Conservation (phyloP, 2,888 invertebrate genomes). For the Ethmia dodecea region DNA sequence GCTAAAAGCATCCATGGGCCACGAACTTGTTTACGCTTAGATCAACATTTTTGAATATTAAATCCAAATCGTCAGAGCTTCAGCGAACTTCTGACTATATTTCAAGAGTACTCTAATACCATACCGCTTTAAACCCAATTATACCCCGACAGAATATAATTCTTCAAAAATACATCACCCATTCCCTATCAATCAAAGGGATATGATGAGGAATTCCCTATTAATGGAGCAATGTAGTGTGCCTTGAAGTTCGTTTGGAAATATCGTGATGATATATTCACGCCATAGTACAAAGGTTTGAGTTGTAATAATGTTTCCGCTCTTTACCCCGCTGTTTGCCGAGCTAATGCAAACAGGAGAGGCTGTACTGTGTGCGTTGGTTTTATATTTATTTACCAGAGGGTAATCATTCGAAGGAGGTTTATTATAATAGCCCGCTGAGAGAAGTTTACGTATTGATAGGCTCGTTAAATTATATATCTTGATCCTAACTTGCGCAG, state of each 20-base stretch:
- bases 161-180: too few relatives aligned
- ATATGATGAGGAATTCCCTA: too few relatives aligned
- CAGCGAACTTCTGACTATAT: slow-evolving; percentile 38
- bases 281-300: slow-evolving; percentile 31
- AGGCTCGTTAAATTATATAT: too few relatives aligned
- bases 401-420: too few relatives aligned
- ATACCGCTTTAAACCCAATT: slow-evolving; percentile 5
- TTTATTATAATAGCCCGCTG: too few relatives aligned
- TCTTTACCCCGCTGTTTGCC: slow-evolving; percentile 63
- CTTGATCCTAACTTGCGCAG: too few relatives aligned
- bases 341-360: slow-evolving; percentile 58
- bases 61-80: slow-evolving; percentile 44
- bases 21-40: slow-evolving; percentile 29
- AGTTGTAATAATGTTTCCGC: slow-evolving; percentile 67
- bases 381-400: slow-evolving; percentile 2
- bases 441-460: too few relatives aligned
- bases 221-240: too few relatives aligned
- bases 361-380: slow-evolving; percentile 27
- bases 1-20: not conserved
- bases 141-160: too few relatives aligned
- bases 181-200: too few relatives aligned
- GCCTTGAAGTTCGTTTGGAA: too few relatives aligned
- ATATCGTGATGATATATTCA: too few relatives aligned
- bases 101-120: slow-evolving; percentile 28
- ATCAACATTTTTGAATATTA: slow-evolving; percentile 41